phyloP scores from a whole-genome alignment of 2,113 vertebrate genomes.

The Piaya cayana region DNA sequence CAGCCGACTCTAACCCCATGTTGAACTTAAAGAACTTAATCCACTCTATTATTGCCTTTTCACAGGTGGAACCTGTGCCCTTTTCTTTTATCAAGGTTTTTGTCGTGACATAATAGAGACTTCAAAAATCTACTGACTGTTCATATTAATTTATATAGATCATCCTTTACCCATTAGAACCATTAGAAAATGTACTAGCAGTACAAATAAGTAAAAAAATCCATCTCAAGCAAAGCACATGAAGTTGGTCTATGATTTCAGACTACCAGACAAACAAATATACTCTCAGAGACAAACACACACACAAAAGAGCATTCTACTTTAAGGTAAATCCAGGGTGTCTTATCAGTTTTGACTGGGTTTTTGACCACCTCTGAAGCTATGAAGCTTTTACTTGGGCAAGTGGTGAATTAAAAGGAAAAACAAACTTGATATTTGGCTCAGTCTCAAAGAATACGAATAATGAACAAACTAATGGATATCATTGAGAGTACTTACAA shows the following conservation, averaged over 20 bases:
- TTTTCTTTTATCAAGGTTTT: constrained; percentile 67
- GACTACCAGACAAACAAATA: constrained; percentile 17
- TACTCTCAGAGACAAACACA: not conserved
- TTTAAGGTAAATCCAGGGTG: not conserved
- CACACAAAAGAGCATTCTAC: not conserved
- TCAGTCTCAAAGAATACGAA: not conserved
- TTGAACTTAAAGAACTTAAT: constrained; percentile 69
- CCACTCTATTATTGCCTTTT: constrained; percentile 67
- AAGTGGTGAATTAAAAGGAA: not conserved
- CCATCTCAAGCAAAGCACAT: not conserved
- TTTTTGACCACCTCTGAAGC: not conserved
- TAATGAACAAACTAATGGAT: not conserved
- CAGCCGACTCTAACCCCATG: constrained; percentile 57
- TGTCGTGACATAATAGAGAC: constrained; percentile 49
- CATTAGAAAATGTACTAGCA: not conserved
- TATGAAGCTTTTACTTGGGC: not conserved
- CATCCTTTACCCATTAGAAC: not conserved
- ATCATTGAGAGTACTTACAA: not conserved
- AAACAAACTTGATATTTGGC: not conserved
- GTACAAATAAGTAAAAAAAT: not conserved
- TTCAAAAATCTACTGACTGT: constrained; percentile 27
- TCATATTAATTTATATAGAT: not conserved
- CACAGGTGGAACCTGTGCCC: constrained; percentile 73
- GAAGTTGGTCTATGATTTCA: constrained; percentile 41
- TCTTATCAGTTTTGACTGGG: not conserved